phyloP scores from a whole-genome alignment of 2,888 invertebrate species.

The Erebia epiphron region DNA sequence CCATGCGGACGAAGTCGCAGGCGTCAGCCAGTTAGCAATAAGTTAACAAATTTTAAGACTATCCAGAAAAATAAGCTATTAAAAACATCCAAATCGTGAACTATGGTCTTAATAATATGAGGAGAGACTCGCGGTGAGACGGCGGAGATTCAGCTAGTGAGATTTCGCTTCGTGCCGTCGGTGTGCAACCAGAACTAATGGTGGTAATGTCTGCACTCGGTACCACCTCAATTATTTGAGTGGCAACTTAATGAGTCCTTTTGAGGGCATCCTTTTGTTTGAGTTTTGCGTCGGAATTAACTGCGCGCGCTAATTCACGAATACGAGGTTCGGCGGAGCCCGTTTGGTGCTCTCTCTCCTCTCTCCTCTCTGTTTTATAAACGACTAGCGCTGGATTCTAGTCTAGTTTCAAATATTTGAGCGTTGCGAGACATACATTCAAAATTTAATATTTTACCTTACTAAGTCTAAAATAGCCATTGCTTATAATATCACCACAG shows the following conservation, averaged over 20 bases:
- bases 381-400: neutral
- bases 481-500: no score
- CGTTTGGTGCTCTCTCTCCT: conserved; percentile 42
- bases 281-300: conserved; percentile 56
- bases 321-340: conserved; percentile 45
- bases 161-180: neutral
- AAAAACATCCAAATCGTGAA: no score
- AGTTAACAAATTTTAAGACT: no score
- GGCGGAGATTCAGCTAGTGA: no score
- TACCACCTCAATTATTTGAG: conserved; percentile 57
- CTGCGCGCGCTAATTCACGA: conserved; percentile 56
- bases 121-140: no score
- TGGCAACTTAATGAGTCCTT: conserved; percentile 66
- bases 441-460: neutral
- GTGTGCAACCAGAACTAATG: neutral
- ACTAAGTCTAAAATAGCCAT: no score
- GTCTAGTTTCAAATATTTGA: neutral
- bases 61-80: no score
- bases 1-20: no score
- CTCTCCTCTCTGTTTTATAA: neutral
- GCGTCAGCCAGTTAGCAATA: no score
- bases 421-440: neutral
- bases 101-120: no score
- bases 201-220: conserved; percentile 20
- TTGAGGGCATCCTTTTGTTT: conserved; percentile 66